phyloP scores from a whole-genome alignment of 1,140 invertebrate species.

The Drosophila teissieri region DNA sequence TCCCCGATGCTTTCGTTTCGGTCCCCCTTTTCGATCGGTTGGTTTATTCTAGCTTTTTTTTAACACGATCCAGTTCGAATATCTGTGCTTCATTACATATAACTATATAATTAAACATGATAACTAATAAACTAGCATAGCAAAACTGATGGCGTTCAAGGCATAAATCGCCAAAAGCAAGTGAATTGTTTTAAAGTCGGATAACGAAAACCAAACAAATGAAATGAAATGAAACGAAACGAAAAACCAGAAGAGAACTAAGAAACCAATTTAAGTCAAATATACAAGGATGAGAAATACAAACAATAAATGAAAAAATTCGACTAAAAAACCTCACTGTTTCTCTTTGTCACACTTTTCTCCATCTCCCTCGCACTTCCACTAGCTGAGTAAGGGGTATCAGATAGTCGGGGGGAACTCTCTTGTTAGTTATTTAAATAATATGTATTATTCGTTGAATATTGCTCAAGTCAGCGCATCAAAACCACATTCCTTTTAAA shows the following conservation, averaged over 20 bases:
- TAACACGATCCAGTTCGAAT: constrained; percentile 18
- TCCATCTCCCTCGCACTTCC: no score
- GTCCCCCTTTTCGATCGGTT: constrained; percentile 4
- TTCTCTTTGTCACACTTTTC: no score
- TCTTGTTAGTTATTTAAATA: no score
- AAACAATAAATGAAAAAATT: constrained; percentile 40
- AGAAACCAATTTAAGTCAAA: constrained; percentile 34
- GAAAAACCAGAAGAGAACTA: constrained; percentile 12
- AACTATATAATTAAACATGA: constrained; percentile 31
- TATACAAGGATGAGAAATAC: constrained; percentile 42
- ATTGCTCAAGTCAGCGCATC: no score
- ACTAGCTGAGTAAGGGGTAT: no score
- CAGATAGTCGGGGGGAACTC: no score
- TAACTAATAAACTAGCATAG: constrained; percentile 37
- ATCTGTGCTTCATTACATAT: constrained; percentile 34
- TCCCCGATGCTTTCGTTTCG: constrained; percentile 6
- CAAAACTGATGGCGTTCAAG: constrained; percentile 32
- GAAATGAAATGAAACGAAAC: background rate
- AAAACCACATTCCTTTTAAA: no score
- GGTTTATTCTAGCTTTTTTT: constrained; percentile 33
- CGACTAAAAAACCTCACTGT: background rate
- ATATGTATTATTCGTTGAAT: no score
- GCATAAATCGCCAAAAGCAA: constrained; percentile 36
- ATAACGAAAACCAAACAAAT: constrained; percentile 14
- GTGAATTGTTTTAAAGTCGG: constrained; percentile 48